phyloP scores from a whole-genome alignment of 2,888 invertebrate genomes.

The Lampropteryx suffumata region DNA sequence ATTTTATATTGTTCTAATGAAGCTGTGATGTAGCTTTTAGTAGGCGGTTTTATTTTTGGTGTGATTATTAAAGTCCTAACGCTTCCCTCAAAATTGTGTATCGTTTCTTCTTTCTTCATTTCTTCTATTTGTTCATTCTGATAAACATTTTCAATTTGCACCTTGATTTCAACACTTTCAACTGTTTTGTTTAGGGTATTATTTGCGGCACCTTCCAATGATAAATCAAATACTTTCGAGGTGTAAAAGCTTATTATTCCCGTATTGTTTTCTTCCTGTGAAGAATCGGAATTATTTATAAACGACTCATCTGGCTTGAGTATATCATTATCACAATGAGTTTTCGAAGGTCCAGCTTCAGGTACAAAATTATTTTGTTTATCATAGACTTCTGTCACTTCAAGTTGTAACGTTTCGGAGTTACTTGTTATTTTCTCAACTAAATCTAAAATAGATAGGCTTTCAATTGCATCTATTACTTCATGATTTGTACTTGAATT shows the following conservation, averaged over 20 bases:
- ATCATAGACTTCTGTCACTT: conserved; percentile 59
- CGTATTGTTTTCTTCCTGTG: conserved; percentile 53
- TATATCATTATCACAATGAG: not conserved
- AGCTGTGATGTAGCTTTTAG: conserved; percentile 67
- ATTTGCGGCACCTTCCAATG: conserved; percentile 40
- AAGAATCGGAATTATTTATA: conserved; percentile 52
- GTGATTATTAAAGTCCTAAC: conserved; percentile 49
- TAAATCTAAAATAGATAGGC: conserved; percentile 32
- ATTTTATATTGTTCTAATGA: conserved; percentile 80
- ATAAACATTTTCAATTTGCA: conserved; percentile 38
- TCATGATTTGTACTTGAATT: conserved; percentile 8
- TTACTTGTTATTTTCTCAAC: conserved; percentile 28
- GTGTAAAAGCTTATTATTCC: conserved; percentile 72
- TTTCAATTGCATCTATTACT: conserved; percentile 27
- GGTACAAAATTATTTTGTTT: conserved; percentile 58
- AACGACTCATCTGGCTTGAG: conserved; percentile 34
- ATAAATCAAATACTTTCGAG: conserved; percentile 67
- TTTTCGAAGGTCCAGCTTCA: conserved; percentile 62
- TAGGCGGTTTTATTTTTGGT: conserved; percentile 84
- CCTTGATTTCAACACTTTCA: conserved; percentile 13
- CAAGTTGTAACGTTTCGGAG: conserved; percentile 30
- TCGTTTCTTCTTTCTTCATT: not conserved
- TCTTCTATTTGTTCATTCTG: conserved; percentile 7
- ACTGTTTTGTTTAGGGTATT: conserved; percentile 10
- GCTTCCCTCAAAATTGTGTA: not conserved